Evolutionary conservation across 2,888 invertebrate species (phyloP).

Genomic region (Tanaodytes sp.): DNA sequence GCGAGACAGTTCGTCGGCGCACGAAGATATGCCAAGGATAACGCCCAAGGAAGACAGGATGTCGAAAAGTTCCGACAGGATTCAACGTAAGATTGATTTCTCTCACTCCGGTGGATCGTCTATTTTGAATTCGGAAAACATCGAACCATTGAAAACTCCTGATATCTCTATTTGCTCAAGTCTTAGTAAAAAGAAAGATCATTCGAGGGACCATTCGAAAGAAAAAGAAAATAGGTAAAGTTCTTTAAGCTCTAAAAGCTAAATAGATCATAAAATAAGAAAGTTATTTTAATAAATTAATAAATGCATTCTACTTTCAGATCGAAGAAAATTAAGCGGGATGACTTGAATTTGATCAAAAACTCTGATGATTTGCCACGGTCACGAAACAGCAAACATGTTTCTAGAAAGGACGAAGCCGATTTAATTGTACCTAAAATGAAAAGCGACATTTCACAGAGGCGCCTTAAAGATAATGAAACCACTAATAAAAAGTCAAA

Average conservation of each 20-base stretch:
- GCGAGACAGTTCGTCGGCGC: constrained; percentile 62
- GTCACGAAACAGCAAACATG: constrained; percentile 62
- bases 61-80: constrained; percentile 62
- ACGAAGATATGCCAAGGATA: constrained; percentile 58
- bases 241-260: no score
- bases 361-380: constrained; percentile 57
- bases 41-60: constrained; percentile 60
- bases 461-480: constrained; percentile 59
- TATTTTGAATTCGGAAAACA: constrained; percentile 63
- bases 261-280: no score
- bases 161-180: constrained; percentile 64
- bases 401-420: constrained; percentile 63
- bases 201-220: constrained; percentile 64
- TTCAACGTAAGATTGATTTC: constrained; percentile 68
- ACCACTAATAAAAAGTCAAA: constrained; percentile 60
- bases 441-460: constrained; percentile 58
- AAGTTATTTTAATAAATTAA: background rate
- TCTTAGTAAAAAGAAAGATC: constrained; percentile 67
- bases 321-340: constrained; percentile 67
- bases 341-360: constrained; percentile 60
- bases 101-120: constrained; percentile 64
- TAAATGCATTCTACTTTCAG: constrained; percentile 36
- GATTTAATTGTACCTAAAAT: constrained; percentile 59
- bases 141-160: constrained; percentile 66
- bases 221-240: constrained; percentile 66